These are phyloP conservation scores for Mionectes macconnelli DNA, from an alignment of 2,113 vertebrate genomes.

Conservation along the genomic window DNA sequence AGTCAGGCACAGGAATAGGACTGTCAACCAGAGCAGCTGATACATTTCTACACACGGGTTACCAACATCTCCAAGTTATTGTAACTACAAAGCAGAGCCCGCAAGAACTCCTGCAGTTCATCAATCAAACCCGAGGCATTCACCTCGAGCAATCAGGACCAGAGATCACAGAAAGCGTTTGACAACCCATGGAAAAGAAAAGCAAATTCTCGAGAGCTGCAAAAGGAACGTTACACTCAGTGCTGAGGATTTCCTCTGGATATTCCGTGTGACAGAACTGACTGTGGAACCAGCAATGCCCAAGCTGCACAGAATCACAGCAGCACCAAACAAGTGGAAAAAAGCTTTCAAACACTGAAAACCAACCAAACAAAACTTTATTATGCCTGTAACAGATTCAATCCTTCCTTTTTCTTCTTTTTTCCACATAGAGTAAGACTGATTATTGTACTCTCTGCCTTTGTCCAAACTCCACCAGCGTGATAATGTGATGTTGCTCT, in stretches of 20 bases:
- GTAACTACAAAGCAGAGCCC: neutral
- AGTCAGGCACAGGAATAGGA: neutral
- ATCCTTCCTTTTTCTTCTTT: neutral
- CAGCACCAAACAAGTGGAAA: neutral
- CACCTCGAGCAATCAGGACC: neutral
- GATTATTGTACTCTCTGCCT: neutral
- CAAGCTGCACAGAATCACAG: neutral
- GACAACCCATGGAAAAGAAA: neutral
- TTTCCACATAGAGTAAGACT: neutral
- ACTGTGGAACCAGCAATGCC: neutral
- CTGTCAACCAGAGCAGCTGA: neutral
- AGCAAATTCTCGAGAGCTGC: neutral
- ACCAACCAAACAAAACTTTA: neutral
- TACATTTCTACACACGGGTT: neutral
- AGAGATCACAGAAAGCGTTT: neutral
- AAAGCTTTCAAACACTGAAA: neutral
- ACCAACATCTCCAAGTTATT: neutral
- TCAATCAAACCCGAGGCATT: constrained; percentile 33
- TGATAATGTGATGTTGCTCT: constrained; percentile 45
- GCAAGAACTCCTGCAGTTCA: neutral
- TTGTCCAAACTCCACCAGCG: constrained; percentile 20
- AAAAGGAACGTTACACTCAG: neutral
- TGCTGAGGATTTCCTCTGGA: neutral
- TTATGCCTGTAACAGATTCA: neutral
- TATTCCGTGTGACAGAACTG: no score